These are phyloP conservation scores for Drosophila pseudoobscura DNA, from an alignment of 1,140 invertebrate species.

Conservation along the genomic window DNA sequence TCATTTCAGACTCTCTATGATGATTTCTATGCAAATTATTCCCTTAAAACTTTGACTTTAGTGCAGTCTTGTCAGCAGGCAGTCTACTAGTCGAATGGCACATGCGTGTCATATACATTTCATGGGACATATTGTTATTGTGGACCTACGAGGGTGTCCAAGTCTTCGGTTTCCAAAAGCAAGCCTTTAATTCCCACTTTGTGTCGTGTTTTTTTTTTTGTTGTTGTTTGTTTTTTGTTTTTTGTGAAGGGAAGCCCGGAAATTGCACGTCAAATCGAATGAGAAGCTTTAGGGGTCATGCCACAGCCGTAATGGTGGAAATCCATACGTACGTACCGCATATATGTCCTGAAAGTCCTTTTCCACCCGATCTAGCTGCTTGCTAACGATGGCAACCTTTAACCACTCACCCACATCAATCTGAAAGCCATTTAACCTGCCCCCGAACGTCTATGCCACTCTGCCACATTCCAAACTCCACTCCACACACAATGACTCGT, in stretches of 20 bases:
- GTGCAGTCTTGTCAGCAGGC: too few relatives aligned
- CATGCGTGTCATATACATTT: too few relatives aligned
- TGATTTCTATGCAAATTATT: too few relatives aligned
- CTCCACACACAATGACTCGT: conserved; percentile 1
- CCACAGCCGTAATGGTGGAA: conserved; percentile 35
- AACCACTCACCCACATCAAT: conserved; percentile 34
- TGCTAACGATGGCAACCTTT: background rate
- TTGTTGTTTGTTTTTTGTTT: background rate
- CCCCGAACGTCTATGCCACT: background rate
- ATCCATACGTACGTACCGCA: conserved; percentile 38
- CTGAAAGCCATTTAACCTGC: conserved; percentile 45
- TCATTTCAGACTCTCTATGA: too few relatives aligned
- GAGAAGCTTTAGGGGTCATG: conserved; percentile 29
- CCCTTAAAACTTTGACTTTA: too few relatives aligned
- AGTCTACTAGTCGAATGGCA: too few relatives aligned
- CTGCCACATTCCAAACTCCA: conserved; percentile 9
- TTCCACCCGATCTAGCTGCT: conserved; percentile 9
- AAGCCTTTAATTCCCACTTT: too few relatives aligned
- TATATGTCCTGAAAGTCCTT: conserved; percentile 29
- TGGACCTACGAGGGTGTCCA: background rate
- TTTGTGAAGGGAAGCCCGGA: conserved; percentile 11
- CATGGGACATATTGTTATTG: too few relatives aligned
- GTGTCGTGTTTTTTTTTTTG: background rate
- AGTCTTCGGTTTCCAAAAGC: too few relatives aligned
- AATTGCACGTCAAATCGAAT: conserved; percentile 41